These are phyloP conservation scores for Neocrepidodera transversa DNA, from an alignment of 2,888 invertebrate species.

Conservation along the genomic window DNA sequence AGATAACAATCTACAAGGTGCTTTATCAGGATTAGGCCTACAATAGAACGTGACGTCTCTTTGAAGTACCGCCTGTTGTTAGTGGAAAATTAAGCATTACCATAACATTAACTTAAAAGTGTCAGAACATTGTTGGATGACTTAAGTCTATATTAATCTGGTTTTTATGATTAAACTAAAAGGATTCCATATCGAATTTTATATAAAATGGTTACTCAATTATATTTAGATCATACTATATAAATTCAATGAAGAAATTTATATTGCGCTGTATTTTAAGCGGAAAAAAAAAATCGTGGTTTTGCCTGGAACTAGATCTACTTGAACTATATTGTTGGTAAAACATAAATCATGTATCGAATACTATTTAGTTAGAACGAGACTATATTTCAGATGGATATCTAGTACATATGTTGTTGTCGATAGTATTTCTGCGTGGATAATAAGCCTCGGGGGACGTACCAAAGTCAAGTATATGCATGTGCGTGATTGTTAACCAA, in stretches of 20 bases:
- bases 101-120: slow-evolving; percentile 13
- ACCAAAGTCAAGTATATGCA: slow-evolving; percentile 16
- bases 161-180: neutral
- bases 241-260: too few species aligned
- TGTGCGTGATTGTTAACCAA: slow-evolving; percentile 6
- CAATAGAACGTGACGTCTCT: slow-evolving; percentile 28
- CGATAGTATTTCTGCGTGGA: slow-evolving; percentile 36
- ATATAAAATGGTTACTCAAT: too few species aligned
- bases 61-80: slow-evolving; percentile 24
- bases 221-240: too few species aligned
- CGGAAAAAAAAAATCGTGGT: too few species aligned
- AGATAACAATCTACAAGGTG: slow-evolving; percentile 31
- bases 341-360: slow-evolving; percentile 37
- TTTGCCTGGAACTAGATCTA: slow-evolving; percentile 21
- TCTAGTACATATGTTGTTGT: slow-evolving; percentile 47
- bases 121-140: slow-evolving; percentile 11
- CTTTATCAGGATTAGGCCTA: slow-evolving; percentile 30
- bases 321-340: slow-evolving; percentile 23
- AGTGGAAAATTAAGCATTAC: slow-evolving; percentile 21
- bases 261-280: too few species aligned
- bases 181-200: neutral
- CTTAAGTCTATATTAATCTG: slow-evolving; percentile 16
- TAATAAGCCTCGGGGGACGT: slow-evolving; percentile 21
- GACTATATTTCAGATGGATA: slow-evolving; percentile 43
- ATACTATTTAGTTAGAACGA: slow-evolving; percentile 36